A percentile compares a stretch with the other conserved stretches of the same genome.
Evolutionary conservation across 2,888 invertebrate genomes (phyloP).

Genomic region (Amiota mariae): DNA sequence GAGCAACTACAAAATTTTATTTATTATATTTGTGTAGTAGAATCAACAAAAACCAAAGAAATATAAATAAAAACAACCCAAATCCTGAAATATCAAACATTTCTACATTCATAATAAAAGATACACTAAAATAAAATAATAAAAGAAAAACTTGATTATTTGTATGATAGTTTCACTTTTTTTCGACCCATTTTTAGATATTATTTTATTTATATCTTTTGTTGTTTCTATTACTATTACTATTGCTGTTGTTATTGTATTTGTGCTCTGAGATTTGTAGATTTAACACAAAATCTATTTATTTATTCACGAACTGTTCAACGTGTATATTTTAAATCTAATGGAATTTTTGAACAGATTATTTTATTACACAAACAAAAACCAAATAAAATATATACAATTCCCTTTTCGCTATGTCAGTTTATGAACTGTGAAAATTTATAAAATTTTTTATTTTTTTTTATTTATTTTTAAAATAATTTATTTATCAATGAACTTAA

Average conservation of each 20-base stretch:
- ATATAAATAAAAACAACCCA: slow-evolving; percentile 14
- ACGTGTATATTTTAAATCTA: not conserved
- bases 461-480: too few relatives aligned
- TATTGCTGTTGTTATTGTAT: slow-evolving; percentile 3
- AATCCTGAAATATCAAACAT: slow-evolving; percentile 6
- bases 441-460: too few relatives aligned
- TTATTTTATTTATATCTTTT: slow-evolving; percentile 10
- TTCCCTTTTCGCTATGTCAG: too few relatives aligned
- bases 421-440: too few relatives aligned
- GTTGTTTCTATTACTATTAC: too few relatives aligned
- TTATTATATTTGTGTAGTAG: slow-evolving; percentile 15
- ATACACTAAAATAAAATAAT: slow-evolving; percentile 37
- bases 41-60: slow-evolving; percentile 12
- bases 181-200: not conserved
- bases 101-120: not conserved
- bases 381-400: too few relatives aligned
- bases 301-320: slow-evolving; percentile 42
- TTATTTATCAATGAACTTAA: too few relatives aligned
- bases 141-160: slow-evolving; percentile 9
- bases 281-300: slow-evolving; percentile 53
- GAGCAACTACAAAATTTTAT: slow-evolving; percentile 3
- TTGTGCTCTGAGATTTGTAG: slow-evolving; percentile 52
- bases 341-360: slow-evolving; percentile 9
- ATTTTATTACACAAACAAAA: not conserved
- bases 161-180: slow-evolving; percentile 31